Conservation (phyloP, 2,113 vertebrate genomes). For the Nymphicus hollandicus region DNA sequence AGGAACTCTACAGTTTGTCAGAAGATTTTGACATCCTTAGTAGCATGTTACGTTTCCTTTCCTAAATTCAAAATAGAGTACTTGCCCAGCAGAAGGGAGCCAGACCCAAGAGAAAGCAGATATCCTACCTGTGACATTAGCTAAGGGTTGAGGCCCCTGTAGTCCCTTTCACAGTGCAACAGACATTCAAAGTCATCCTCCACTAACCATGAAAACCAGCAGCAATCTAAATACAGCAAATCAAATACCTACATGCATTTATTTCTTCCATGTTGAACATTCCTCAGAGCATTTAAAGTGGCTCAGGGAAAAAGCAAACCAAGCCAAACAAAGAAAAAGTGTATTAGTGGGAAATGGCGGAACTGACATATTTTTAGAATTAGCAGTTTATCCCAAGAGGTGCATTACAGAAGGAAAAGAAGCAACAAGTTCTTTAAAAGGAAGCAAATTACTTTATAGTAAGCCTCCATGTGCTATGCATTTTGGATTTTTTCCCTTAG, state of each 20-base stretch:
- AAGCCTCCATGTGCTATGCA: background rate
- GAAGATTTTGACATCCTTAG: background rate
- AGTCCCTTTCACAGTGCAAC: background rate
- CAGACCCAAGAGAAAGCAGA: background rate
- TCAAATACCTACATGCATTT: background rate
- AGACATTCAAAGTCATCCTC: background rate
- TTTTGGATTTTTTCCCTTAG: constrained; percentile 7
- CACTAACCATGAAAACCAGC: background rate
- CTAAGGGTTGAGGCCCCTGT: background rate
- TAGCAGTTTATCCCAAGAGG: constrained; percentile 56
- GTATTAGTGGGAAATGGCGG: constrained; percentile 24
- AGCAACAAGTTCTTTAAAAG: constrained; percentile 48
- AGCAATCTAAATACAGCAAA: background rate
- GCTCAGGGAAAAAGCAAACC: constrained; percentile 16
- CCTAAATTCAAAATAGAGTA: background rate
- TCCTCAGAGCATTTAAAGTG: constrained; percentile 21
- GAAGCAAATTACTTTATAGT: constrained; percentile 40
- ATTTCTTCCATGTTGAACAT: constrained; percentile 7
- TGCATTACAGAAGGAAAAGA: constrained; percentile 61
- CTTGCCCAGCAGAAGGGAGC: background rate
- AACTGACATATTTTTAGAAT: constrained; percentile 64
- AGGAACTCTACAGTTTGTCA: background rate
- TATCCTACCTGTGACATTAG: background rate
- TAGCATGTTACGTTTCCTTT: background rate
- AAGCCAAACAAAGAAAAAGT: constrained; percentile 31